Percentiles rank a stretch among this genome's conserved stretches.
phyloP scores from a whole-genome alignment of 2,113 vertebrate genomes.

The Hydrolagus affinis region DNA sequence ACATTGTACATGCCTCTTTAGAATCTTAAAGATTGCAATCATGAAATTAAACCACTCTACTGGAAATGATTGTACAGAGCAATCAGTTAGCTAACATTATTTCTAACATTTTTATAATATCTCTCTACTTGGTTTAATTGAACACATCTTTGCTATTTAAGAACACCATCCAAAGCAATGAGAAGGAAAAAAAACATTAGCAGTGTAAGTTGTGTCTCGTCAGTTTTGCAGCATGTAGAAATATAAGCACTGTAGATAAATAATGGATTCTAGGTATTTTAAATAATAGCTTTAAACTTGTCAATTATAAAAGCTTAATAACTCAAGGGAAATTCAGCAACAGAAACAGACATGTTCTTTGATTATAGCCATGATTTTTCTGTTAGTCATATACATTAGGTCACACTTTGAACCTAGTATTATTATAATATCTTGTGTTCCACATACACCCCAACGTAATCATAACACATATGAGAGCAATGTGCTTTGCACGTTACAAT shows the following conservation, averaged over 20 bases:
- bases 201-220: background rate
- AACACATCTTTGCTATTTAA: background rate
- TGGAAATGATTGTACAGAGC: background rate
- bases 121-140: background rate
- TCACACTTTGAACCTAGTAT: background rate
- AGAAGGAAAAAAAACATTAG: background rate
- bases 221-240: background rate
- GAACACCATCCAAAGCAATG: background rate
- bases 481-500: background rate
- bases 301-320: constrained; percentile 10
- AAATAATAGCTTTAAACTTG: background rate
- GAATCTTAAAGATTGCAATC: no score
- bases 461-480: background rate
- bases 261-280: background rate
- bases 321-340: background rate
- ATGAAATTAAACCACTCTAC: background rate
- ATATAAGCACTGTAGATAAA: background rate
- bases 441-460: background rate
- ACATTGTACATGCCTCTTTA: no score
- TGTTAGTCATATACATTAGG: background rate
- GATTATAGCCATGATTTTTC: background rate
- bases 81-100: background rate
- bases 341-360: background rate
- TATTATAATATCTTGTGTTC: background rate
- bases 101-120: background rate